These are phyloP conservation scores for Limnothrissa miodon DNA, from an alignment of 2,113 vertebrate species.

Conservation along the genomic window DNA sequence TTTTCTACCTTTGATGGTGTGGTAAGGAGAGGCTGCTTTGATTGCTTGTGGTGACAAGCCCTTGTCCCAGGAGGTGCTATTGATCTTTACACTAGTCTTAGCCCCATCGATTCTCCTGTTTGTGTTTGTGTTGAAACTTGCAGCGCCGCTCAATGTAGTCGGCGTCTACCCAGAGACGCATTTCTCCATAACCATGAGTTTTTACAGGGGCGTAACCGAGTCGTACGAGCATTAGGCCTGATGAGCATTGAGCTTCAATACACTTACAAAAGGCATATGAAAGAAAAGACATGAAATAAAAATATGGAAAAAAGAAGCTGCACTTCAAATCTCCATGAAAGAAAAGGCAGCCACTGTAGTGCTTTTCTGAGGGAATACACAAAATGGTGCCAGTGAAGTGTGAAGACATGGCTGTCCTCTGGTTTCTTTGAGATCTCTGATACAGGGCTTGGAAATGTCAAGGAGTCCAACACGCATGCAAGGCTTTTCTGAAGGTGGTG, in stretches of 20 bases:
- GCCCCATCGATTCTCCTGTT: slow-evolving; percentile 11
- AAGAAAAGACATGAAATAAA: background rate
- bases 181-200: background rate
- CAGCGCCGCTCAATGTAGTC: background rate
- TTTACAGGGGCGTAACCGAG: background rate
- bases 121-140: slow-evolving; percentile 2
- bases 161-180: background rate
- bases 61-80: background rate
- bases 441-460: background rate
- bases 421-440: background rate
- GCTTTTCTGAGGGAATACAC: background rate
- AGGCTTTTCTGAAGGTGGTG: background rate
- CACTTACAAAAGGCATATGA: background rate
- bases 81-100: slow-evolving; percentile 3
- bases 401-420: background rate
- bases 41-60: background rate
- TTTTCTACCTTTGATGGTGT: background rate
- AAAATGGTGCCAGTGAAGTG: background rate
- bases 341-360: background rate
- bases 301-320: background rate
- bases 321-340: background rate
- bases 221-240: background rate
- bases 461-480: background rate
- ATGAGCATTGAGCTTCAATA: background rate
- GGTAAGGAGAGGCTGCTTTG: background rate